Evolutionary conservation across 2,113 vertebrate species (phyloP).

Genomic region (Paraplagusia blochii): DNA sequence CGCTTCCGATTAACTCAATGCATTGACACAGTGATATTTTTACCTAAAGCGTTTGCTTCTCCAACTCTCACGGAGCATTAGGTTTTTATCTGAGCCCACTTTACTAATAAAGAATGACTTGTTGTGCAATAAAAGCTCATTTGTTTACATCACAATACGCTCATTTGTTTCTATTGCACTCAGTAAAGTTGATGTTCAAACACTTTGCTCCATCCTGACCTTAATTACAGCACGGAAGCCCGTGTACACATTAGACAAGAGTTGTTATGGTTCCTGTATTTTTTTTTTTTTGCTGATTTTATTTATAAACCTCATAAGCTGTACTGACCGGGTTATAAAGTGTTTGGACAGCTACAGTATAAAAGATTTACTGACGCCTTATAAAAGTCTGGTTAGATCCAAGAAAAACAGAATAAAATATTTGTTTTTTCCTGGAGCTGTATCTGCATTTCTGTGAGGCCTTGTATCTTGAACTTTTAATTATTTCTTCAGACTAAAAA

Average conservation of each 20-base stretch:
- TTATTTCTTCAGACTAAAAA: too few relatives aligned
- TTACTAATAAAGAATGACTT: not conserved
- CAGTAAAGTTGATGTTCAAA: constrained; percentile 5
- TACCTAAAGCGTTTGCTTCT: too few relatives aligned
- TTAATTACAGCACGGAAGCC: constrained; percentile 14
- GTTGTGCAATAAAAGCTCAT: not conserved
- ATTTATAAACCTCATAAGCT: constrained; percentile 29
- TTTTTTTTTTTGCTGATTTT: not conserved
- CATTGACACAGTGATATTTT: too few relatives aligned
- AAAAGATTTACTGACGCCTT: constrained; percentile 36
- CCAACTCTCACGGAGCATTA: too few relatives aligned
- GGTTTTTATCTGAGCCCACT: constrained; percentile 5
- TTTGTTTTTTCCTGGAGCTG: constrained; percentile 37
- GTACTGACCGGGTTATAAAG: constrained; percentile 15
- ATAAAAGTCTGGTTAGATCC: constrained; percentile 28
- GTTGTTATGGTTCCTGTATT: not conserved
- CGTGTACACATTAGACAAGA: not conserved
- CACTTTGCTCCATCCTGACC: not conserved
- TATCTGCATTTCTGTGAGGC: constrained; percentile 31
- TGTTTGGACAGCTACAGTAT: constrained; percentile 33
- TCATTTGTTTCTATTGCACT: constrained; percentile 9
- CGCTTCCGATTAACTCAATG: too few relatives aligned
- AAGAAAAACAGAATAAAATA: constrained; percentile 27
- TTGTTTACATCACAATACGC: constrained; percentile 14
- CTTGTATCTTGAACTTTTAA: constrained; percentile 17